phyloP scores from a whole-genome alignment of 64 coral and sea anemone species.

The Stylophora pistillata region DNA sequence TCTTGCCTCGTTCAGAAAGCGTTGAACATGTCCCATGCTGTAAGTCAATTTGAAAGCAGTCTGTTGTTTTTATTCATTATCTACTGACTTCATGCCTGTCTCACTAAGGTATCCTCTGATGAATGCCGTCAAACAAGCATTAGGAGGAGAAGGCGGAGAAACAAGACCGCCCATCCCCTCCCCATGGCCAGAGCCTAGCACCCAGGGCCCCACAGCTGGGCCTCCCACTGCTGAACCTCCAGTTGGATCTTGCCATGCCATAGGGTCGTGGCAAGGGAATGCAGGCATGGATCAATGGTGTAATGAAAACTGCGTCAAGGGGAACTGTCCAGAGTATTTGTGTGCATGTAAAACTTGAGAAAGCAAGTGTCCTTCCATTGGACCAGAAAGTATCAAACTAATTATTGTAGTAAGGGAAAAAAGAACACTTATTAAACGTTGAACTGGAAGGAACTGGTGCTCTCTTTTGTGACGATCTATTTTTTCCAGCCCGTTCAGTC shows the following conservation, averaged over 20 bases:
- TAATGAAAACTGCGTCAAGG: slow-evolving; percentile 46
- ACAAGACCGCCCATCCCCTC: background rate
- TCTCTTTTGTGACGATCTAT: too few relatives aligned
- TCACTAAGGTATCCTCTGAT: slow-evolving; percentile 63
- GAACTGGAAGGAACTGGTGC: too few relatives aligned
- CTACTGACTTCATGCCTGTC: background rate
- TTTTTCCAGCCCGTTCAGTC: too few relatives aligned
- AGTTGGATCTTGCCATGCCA: slow-evolving; percentile 18
- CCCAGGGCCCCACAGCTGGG: background rate
- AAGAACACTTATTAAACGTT: too few relatives aligned
- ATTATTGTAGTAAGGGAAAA: background rate
- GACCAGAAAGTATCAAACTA: background rate
- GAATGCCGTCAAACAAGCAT: slow-evolving; percentile 54
- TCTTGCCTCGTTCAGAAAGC: too few relatives aligned
- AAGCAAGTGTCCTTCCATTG: background rate
- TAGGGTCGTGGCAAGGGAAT: slow-evolving; percentile 7
- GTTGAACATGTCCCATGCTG: too few relatives aligned
- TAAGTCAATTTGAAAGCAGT: too few relatives aligned
- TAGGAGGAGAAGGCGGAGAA: background rate
- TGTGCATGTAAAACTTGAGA: slow-evolving; percentile 50
- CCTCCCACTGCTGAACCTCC: background rate
- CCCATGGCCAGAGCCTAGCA: background rate
- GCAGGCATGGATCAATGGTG: slow-evolving; percentile 70
- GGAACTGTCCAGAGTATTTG: slow-evolving; percentile 52
- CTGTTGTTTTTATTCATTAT: too few relatives aligned